These are phyloP conservation scores for Apodemus speciosus DNA, from an alignment of 2,113 vertebrate species.

Conservation along the genomic window DNA sequence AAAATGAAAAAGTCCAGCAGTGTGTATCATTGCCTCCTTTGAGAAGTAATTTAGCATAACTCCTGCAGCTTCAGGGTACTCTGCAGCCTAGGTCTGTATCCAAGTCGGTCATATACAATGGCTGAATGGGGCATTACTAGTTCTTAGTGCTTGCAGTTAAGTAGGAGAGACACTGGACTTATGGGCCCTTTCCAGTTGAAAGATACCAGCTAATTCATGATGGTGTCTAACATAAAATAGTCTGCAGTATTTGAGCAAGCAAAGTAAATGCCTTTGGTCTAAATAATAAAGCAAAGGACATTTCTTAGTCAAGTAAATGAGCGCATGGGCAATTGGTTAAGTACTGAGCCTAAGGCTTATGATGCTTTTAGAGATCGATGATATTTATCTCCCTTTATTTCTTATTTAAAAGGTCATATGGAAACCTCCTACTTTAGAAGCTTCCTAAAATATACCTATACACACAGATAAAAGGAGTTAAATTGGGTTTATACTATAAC, in stretches of 20 bases:
- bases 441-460: background rate
- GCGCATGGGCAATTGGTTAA: background rate
- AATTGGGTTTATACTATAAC: background rate
- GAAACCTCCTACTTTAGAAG: background rate
- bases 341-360: background rate
- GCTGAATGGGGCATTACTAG: background rate
- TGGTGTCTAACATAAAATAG: background rate
- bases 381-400: conserved; percentile 5
- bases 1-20: background rate
- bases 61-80: background rate
- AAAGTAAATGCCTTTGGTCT: background rate
- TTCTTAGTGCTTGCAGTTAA: background rate
- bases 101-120: background rate
- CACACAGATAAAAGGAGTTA: background rate
- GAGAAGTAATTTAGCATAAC: background rate
- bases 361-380: background rate
- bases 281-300: background rate
- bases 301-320: background rate
- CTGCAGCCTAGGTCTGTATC: background rate
- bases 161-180: background rate
- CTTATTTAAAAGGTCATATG: background rate
- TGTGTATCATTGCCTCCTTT: background rate
- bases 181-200: background rate
- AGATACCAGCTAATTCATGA: background rate
- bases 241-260: background rate